Base-by-base conservation (phyloP, 2,888 invertebrate species). In the Zaprionus lineosus region DNA sequence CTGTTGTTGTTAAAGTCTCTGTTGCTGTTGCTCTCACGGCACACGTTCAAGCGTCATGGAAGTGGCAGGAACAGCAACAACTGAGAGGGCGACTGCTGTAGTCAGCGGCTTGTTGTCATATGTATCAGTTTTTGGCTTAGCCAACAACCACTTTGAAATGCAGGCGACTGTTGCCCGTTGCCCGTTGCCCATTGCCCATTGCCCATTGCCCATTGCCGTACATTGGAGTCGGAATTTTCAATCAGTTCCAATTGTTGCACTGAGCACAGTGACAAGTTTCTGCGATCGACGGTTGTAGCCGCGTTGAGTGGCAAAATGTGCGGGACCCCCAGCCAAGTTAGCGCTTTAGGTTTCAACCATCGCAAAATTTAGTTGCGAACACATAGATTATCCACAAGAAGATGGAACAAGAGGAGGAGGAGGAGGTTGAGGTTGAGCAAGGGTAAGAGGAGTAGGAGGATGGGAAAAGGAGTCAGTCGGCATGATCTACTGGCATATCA, bases 321-420 rank as follows among this genome's bases (percentile, higher is more conserved):
- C 41, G 64, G 86, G 89, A 89, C 88, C 88, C 76, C 88, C 88
- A 71, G 77, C 81, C 76, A 77, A 87, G 89, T 86, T 88, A 87
- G 84, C 87, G 87, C 87, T 86, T 87, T 82, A 83, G 63, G 34
- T 40, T 58, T 58, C 53, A 40, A 43, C 50, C 48, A 52, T 59
- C 57, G 68, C 62, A 71, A 78, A 82, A 84, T 78, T 77, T 84
- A 78, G 78, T 84, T 63, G 69, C 85, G 64, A 75, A 67, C 85
- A 83, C 74, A 85, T 76, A 81, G 81, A 85, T 85, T 81, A 81
- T 85, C 85, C 79, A 56, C 6, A n/a, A n/a, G 40, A 40, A 44
- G 41, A 48, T 50, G 41, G 64, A 37, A 34, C n/a, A 8, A 16
- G 16, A 36, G 36, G 6, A 8, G 24, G 7, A 14, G 16, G 15